Base-by-base conservation (phyloP, 1,140 invertebrate genomes). In the Pseudomyrmex cubaensis region DNA sequence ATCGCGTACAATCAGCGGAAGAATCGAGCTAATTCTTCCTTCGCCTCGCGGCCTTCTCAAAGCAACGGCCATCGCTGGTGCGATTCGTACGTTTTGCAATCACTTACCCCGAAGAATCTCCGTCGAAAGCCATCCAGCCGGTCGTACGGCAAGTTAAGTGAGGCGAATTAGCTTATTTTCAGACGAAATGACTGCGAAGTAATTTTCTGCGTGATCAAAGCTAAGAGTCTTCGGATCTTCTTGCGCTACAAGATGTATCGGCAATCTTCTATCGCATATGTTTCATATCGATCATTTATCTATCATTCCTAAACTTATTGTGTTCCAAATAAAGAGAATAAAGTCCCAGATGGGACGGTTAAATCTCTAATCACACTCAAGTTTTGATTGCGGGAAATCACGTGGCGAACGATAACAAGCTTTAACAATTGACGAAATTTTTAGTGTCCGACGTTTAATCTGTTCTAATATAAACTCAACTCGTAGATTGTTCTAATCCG, bases 61-160 rank as follows among this genome's bases (percentile, higher is more conserved):
- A 70, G 66, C 66, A n/a, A 61, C 54, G 76, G 76, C 76, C 76
- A 80, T 80, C 44, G 76, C 76, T 70, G 44, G 59, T 12, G 44
- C 54, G 54, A 4, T 48, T 74, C 72, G 73, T 35, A 54, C 22
- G 59, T 50, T 62, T 66, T 35, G 63, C 64, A n/a, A 69, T 78
- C 64, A 57, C 54, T 70, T 59, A 44, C 35, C 54, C 17, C 12
- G 17, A 46, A 20, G 5, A 25, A 69, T 10, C 35, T 35, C 2
- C 22, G 17, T 69, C 75, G 22, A 17, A 35, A 57, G 64, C 52
- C 75, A 57, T 57, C 62, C 50, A 50, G 22, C 46, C 62, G 61
- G 44, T 56, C 50, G 25, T 17, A 44, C 62, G 50, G 50, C 48
- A 17, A 46, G 15, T 69, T 78, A 44, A 77, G 50, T 9, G 75